These are phyloP conservation scores for Zootermopsis nevadensis DNA, from an alignment of 2,888 invertebrate species.

Conservation along the genomic window DNA sequence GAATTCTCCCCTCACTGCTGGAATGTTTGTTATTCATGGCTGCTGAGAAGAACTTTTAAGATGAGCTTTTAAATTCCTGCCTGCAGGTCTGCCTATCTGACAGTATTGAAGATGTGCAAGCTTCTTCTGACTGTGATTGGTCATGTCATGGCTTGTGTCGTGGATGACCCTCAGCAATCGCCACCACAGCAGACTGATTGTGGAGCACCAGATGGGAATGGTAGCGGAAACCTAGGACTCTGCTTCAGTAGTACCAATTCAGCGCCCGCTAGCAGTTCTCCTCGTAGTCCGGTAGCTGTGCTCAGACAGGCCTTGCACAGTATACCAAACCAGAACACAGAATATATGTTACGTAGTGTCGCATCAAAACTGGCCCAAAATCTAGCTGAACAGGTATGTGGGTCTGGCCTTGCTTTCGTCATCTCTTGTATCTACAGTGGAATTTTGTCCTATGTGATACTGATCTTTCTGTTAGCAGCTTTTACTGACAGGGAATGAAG, in stretches of 20 bases:
- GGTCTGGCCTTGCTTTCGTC: not conserved
- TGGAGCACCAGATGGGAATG: conserved; percentile 50
- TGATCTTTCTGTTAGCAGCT: conserved; percentile 57
- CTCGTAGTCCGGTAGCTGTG: conserved; percentile 65
- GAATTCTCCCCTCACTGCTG: too few species aligned
- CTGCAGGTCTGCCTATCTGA: conserved; percentile 84
- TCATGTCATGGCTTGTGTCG: conserved; percentile 76
- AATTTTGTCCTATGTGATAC: not conserved
- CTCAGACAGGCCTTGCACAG: conserved; percentile 86
- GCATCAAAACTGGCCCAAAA: conserved; percentile 85
- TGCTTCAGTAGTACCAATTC: conserved; percentile 3
- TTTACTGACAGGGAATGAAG: conserved; percentile 65
- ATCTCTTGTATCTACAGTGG: too few species aligned
- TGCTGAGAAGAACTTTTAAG: not conserved
- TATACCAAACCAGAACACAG: conserved; percentile 85
- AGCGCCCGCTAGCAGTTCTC: conserved; percentile 45
- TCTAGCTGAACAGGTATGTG: conserved; percentile 77
- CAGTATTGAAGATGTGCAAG: conserved; percentile 89
- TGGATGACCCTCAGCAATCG: conserved; percentile 66
- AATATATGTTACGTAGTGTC: conserved; percentile 85
- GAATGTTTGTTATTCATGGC: too few species aligned
- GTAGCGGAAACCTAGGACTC: conserved; percentile 34
- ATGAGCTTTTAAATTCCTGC: not conserved
- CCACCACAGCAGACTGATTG: conserved; percentile 61
- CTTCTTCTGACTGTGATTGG: conserved; percentile 88